A percentile compares a stretch with the other conserved stretches of the same genome.
Conservation (phyloP, 2,797 vertebrate genomes). For the Cephalopachus bancanus region DNA sequence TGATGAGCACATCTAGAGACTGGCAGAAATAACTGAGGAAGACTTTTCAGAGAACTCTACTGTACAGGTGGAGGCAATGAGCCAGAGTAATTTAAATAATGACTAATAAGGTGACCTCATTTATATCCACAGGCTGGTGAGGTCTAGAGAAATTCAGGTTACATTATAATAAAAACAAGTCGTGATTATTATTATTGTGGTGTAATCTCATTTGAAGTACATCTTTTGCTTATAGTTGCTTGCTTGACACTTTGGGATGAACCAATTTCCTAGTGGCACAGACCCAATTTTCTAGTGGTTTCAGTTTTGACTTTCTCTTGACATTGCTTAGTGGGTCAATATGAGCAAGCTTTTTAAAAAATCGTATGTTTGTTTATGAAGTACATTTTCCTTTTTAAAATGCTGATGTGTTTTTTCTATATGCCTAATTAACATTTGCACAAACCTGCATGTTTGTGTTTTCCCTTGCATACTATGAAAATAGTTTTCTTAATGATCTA, state of each 20-base stretch:
- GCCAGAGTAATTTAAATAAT: slow-evolving; percentile 61
- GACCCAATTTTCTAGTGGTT: slow-evolving; percentile 56
- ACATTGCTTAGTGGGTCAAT: slow-evolving; percentile 70
- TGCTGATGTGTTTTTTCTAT: slow-evolving; percentile 47
- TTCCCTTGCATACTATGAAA: slow-evolving; percentile 47
- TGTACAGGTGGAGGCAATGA: not conserved
- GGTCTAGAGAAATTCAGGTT: slow-evolving; percentile 57
- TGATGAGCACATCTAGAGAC: not conserved
- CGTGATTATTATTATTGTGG: slow-evolving; percentile 60
- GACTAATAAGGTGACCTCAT: slow-evolving; percentile 63
- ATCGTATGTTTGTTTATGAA: slow-evolving; percentile 66
- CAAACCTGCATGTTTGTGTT: slow-evolving; percentile 48
- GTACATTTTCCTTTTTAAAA: slow-evolving; percentile 63
- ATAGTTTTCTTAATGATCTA: slow-evolving; percentile 66
- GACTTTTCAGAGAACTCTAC: slow-evolving; percentile 4
- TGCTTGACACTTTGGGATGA: slow-evolving; percentile 45
- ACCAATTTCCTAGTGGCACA: slow-evolving; percentile 57
- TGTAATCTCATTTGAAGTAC: slow-evolving; percentile 63
- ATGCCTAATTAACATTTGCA: slow-evolving; percentile 68
- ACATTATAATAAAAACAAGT: slow-evolving; percentile 68
- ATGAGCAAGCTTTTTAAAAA: slow-evolving; percentile 65
- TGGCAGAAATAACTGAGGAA: not conserved
- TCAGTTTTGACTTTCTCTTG: slow-evolving; percentile 72
- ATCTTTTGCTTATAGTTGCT: slow-evolving; percentile 51
- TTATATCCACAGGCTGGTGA: slow-evolving; percentile 31